phyloP scores from a whole-genome alignment of 2,113 vertebrate species.

The Epinephelus lanceolatus region DNA sequence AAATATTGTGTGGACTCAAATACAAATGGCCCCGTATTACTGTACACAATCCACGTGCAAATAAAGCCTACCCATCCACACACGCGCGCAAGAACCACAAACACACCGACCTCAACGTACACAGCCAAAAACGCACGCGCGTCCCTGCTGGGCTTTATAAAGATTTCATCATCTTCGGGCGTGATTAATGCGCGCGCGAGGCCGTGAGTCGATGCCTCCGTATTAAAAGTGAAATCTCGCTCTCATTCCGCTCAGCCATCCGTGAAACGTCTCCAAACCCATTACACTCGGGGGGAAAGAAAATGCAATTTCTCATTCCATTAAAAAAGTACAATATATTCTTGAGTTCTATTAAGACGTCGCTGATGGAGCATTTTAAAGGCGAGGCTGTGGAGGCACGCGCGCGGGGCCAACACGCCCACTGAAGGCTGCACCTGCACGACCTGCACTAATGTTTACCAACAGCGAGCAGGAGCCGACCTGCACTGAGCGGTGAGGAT shows the following conservation, averaged over 20 bases:
- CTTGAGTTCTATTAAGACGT: constrained; percentile 97
- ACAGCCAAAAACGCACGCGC: constrained; percentile 8
- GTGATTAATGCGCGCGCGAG: constrained; percentile 96
- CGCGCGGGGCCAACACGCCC: constrained; percentile 74
- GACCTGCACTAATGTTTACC: constrained; percentile 64
- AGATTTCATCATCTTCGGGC: constrained; percentile 91
- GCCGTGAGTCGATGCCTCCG: constrained; percentile 92
- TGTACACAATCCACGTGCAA: constrained; percentile 15
- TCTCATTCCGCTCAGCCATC: constrained; percentile 97
- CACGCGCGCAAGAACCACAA: constrained; percentile 13
- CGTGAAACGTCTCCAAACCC: constrained; percentile 96
- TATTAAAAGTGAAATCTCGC: constrained; percentile 96
- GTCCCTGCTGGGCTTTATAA: constrained; percentile 84
- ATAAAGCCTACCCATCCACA: constrained; percentile 27
- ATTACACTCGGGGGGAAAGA: constrained; percentile 92
- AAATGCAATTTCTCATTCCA: constrained; percentile 99
- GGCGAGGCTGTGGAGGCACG: constrained; percentile 64
- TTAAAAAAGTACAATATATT: constrained; percentile 97
- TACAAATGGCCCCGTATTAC: constrained; percentile 16
- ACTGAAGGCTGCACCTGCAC: constrained; percentile 74
- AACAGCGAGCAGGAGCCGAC: constrained; percentile 37
- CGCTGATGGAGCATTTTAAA: constrained; percentile 92
- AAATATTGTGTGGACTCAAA: constrained; percentile 8
- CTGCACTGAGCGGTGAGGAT: constrained; percentile 85
- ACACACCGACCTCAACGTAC: constrained; percentile 14